Evolutionary conservation across 2,888 invertebrate genomes (phyloP).

Genomic region (Rotaria macrura): DNA sequence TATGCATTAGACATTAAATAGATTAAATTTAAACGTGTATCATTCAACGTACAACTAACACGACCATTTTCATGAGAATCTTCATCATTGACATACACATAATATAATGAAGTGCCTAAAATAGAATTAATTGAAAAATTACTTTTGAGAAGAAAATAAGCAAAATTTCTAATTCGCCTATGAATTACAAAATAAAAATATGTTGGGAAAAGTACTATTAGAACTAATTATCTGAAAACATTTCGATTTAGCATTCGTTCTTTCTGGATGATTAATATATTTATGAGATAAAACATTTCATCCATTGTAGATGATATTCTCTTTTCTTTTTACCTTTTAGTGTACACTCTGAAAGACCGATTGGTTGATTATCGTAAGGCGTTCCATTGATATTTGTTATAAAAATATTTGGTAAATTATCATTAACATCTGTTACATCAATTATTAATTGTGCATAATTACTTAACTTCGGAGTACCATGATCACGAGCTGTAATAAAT

Average conservation of each 20-base stretch:
- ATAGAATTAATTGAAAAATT: no score
- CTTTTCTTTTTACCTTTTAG: neutral
- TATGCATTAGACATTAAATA: neutral
- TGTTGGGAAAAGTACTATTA: no score
- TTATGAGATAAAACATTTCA: no score
- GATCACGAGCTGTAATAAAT: conserved; percentile 6
- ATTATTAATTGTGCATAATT: conserved; percentile 27
- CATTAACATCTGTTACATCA: conserved; percentile 27
- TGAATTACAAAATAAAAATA: no score
- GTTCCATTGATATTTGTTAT: neutral
- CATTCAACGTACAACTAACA: neutral
- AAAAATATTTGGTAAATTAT: conserved; percentile 28
- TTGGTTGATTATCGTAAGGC: neutral
- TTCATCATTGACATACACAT: neutral
- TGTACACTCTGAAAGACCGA: conserved; percentile 1
- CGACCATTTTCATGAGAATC: conserved; percentile 4
- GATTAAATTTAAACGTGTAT: neutral
- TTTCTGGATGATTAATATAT: no score
- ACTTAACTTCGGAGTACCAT: neutral
- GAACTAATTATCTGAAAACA: no score
- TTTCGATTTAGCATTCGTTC: no score
- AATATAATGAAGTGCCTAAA: neutral
- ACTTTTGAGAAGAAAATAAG: no score
- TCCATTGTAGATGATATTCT: no score
- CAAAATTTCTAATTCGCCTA: no score